Evolutionary conservation across 2,888 invertebrate genomes (phyloP), one percentile per base, ranked within the genome.

Genomic region (Strigamia maritima): DNA sequence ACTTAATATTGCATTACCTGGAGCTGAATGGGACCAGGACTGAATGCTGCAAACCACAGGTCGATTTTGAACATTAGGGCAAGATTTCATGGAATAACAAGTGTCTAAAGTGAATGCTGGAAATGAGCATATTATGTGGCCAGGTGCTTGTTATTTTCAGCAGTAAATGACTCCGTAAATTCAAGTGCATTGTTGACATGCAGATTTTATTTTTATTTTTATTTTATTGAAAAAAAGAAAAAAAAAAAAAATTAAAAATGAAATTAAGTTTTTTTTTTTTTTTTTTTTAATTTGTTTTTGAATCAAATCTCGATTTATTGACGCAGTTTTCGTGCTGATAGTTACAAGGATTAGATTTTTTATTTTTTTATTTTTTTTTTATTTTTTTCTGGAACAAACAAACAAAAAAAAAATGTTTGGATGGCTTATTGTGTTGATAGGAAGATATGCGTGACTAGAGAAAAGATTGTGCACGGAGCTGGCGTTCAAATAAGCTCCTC

Each of bases 391-490:
- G 2, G 31, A 31, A 31, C 31, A 31, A 31, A 31, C 22, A 7
- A 8, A 60, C 60, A 60, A 60, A 60, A 49, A n/a, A 60, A 22
- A 22, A 16, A 2, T 16, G 16, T 2, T 60, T 4, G 22, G 8
- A 2, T 12, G n/a, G 19, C 16, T n/a, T 1, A 19, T 60, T 19
- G 16, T 60, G 22, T n/a, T 60, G 8, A n/a, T 60, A 22, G 8
- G 60, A 60, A 1, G 19, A 60, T 60, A 60, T 60, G 60, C 60
- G 60, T 60, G 60, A 60, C 60, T 60, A 12, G 60, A n/a, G 60
- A 60, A 60, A 60, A 60, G 60, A 60, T 60, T 60, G 60, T n/a
- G 60, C 60, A 60, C 60, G 60, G 60, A 60, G 60, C n/a, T 49
- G 49, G 49, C 49, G 49, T 60, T 19, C 60, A 60, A 60, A 60